phyloP scores from a whole-genome alignment of 2,797 vertebrate species.

The Pseudochaenichthys georgianus region DNA sequence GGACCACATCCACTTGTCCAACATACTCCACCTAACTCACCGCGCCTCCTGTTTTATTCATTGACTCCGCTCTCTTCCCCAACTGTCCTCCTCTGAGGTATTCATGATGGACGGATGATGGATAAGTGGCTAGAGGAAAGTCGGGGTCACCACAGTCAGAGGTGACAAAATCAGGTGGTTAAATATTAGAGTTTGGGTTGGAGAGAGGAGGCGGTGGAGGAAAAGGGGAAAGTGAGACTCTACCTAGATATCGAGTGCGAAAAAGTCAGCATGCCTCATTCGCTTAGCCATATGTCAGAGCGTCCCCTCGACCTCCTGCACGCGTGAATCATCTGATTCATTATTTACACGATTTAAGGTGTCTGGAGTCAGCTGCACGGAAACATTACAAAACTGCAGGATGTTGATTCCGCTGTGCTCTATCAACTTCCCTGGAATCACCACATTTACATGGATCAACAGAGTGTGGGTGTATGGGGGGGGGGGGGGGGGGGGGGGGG shows the following conservation, averaged over 20 bases:
- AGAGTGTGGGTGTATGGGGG: slow-evolving; percentile 30
- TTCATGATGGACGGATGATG: slow-evolving; percentile 70
- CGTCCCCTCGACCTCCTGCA: slow-evolving; percentile 55
- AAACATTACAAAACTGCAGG: slow-evolving; percentile 83
- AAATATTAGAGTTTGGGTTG: slow-evolving; percentile 64
- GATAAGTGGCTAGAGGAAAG: slow-evolving; percentile 69
- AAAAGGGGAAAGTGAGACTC: neutral
- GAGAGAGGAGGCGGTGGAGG: slow-evolving; percentile 10
- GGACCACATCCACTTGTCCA: slow-evolving; percentile 75
- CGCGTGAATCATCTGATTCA: slow-evolving; percentile 77
- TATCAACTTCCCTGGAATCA: slow-evolving; percentile 27
- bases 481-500: neutral
- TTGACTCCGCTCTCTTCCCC: slow-evolving; percentile 50
- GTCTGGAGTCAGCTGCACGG: slow-evolving; percentile 73
- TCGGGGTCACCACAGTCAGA: slow-evolving; percentile 67
- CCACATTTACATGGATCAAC: slow-evolving; percentile 76
- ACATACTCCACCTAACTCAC: slow-evolving; percentile 67
- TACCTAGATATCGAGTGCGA: slow-evolving; percentile 4
- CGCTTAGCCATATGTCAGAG: slow-evolving; percentile 50
- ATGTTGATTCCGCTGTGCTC: slow-evolving; percentile 73
- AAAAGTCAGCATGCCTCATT: slow-evolving; percentile 41
- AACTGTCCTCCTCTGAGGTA: slow-evolving; percentile 56
- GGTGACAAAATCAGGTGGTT: slow-evolving; percentile 70
- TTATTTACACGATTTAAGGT: slow-evolving; percentile 85
- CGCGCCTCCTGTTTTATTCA: slow-evolving; percentile 82